Conservation (phyloP, 2,113 vertebrate genomes). For the Hyperoodon ampullatus region DNA sequence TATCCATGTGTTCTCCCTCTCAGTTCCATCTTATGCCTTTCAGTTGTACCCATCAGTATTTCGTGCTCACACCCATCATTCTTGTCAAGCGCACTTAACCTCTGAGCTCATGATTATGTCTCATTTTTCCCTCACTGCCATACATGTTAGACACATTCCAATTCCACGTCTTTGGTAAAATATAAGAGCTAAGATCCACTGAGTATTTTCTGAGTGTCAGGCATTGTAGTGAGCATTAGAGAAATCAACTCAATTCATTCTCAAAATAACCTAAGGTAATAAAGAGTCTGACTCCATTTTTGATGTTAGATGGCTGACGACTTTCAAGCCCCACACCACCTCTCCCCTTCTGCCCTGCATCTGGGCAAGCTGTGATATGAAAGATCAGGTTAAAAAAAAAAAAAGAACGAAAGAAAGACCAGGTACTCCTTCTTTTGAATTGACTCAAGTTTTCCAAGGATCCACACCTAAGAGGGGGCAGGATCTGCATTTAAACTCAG, state of each 20-base stretch:
- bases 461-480: neutral
- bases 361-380: neutral
- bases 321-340: neutral
- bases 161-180: neutral
- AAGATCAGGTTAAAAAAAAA: neutral
- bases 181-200: neutral
- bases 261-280: neutral
- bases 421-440: neutral
- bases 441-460: neutral
- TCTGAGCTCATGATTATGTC: neutral
- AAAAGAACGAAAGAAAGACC: neutral
- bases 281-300: neutral
- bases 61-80: neutral
- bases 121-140: neutral
- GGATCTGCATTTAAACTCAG: neutral
- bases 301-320: neutral
- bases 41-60: neutral
- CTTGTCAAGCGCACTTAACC: neutral
- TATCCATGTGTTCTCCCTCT: neutral
- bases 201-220: neutral
- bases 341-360: neutral
- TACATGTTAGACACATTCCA: neutral
- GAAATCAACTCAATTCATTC: neutral
- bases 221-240: neutral
- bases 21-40: neutral